Evolutionary conservation across 2,797 vertebrate genomes (phyloP).

Genomic region (Cryptoblepharus egeriae): DNA sequence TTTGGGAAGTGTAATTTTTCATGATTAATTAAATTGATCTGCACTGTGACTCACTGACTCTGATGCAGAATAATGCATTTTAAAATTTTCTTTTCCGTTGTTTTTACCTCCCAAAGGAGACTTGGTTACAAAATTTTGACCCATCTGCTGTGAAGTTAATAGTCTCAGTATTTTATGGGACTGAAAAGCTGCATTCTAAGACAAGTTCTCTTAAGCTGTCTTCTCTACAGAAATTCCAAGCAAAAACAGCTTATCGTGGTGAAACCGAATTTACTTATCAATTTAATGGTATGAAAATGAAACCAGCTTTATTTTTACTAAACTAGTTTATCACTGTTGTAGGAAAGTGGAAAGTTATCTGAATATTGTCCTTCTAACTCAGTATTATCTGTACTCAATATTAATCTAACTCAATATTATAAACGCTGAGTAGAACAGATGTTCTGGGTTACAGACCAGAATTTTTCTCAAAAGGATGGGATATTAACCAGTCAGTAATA

Average conservation of each 20-base stretch:
- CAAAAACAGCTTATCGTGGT: background rate
- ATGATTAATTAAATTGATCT: background rate
- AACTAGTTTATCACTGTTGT: background rate
- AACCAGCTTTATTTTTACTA: fast-evolving
- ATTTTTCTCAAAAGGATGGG: too few species aligned
- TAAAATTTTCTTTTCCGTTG: background rate
- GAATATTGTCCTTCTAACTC: too few species aligned
- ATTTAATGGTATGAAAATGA: conserved; percentile 46
- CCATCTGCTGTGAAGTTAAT: conserved; percentile 36
- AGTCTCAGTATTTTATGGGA: conserved; percentile 41
- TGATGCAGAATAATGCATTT: background rate
- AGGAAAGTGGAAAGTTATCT: background rate
- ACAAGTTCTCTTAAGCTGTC: conserved; percentile 26
- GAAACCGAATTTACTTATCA: conserved; percentile 17
- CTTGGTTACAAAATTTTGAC: conserved; percentile 40
- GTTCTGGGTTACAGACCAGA: too few species aligned
- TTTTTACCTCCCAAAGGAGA: conserved; percentile 20
- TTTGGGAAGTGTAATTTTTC: background rate
- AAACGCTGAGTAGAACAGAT: too few species aligned
- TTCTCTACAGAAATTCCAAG: conserved; percentile 7
- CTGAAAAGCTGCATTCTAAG: conserved; percentile 42
- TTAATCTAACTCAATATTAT: too few species aligned
- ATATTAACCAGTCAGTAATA: too few species aligned
- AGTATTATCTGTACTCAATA: too few species aligned
- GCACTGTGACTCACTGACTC: background rate